Evolutionary conservation across 2,113 vertebrate species (phyloP), one percentile per base, ranked within the genome.

Genomic region (Dipodomys merriami): DNA sequence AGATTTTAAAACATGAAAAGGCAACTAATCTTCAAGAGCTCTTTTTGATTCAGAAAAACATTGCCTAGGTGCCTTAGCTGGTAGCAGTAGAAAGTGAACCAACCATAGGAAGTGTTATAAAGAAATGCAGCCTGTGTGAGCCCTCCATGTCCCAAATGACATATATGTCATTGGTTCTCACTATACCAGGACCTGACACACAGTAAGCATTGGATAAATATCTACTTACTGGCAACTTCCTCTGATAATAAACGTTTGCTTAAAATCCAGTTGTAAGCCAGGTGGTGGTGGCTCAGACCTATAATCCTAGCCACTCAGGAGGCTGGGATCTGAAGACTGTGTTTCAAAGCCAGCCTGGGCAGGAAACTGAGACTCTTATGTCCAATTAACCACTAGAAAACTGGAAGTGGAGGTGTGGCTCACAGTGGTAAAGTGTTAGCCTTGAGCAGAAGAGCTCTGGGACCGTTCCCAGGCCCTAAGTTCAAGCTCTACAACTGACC

Each of bases 1-100:
- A 69, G 67, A 86, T 89, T 92, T 87, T 77, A 89, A 90, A 90
- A 86, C 33, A 86, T 1, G 44, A 15, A 86, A 90, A 88, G 86
- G 49, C 23, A 78, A 78, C 20, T 44, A 22, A 79, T 71, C 19
- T 83, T 20, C 49, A 69, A 67, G 29, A 84, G 57, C 5, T 71
- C 68, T 80, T 57, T 72, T 84, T 74, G 74, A 60, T 88, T 83
- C 27, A 74, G 80, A 86, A 79, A 79, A 87, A 81, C 6, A 71
- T 8, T 77, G 60, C 30, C 33, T 72, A 65, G 72, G 0, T 74
- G 67, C 76, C 57, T 83, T 57, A 68, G 71, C 33, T 88, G 62
- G 64, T 5, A 49, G 49, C 27, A 80, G 19, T 2, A 72, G 67
- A 88, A 85, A 86, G 35, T 18, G 25, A 94, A 33, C 15, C 12